phyloP scores from a whole-genome alignment of 2,888 invertebrate genomes.

The Troides helena region DNA sequence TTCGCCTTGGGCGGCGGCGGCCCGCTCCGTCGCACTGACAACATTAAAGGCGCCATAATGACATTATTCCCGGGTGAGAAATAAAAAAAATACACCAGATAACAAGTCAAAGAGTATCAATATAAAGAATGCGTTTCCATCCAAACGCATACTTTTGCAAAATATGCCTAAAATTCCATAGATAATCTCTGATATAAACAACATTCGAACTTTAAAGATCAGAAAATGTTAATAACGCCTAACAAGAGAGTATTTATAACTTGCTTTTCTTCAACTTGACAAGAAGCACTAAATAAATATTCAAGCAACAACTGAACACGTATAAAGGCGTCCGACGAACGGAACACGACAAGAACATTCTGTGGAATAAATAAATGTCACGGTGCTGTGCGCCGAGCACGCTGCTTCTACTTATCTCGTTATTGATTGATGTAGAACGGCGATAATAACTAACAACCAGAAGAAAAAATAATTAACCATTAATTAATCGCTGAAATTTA shows the following conservation, averaged over 20 bases:
- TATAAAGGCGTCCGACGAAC: conserved; percentile 44
- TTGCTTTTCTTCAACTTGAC: conserved; percentile 18
- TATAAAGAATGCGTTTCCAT: conserved; percentile 42
- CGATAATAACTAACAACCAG: conserved; percentile 50
- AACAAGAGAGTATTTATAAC: conserved; percentile 12
- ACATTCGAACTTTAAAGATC: not conserved
- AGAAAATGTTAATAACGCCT: not conserved
- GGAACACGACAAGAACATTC: conserved; percentile 69
- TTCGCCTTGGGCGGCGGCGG: conserved; percentile 77
- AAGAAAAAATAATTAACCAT: conserved; percentile 6
- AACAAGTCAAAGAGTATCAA: conserved; percentile 70
- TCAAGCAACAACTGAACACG: conserved; percentile 60
- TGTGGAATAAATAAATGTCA: conserved; percentile 75
- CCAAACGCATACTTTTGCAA: conserved; percentile 45
- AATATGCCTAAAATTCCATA: conserved; percentile 65
- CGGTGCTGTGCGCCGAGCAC: conserved; percentile 43
- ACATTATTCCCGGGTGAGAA: conserved; percentile 77
- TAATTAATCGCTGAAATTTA: not conserved
- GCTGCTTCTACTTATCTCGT: conserved; percentile 50
- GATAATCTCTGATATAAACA: conserved; percentile 49
- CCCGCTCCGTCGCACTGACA: conserved; percentile 71
- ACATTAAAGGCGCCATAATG: conserved; percentile 80
- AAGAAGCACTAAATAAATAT: conserved; percentile 34
- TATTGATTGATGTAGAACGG: conserved; percentile 65
- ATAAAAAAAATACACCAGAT: conserved; percentile 66